Percentiles rank a stretch among this genome's conserved stretches.
Conservation (phyloP, 2,888 invertebrate genomes). For the Philonicus albiceps region DNA sequence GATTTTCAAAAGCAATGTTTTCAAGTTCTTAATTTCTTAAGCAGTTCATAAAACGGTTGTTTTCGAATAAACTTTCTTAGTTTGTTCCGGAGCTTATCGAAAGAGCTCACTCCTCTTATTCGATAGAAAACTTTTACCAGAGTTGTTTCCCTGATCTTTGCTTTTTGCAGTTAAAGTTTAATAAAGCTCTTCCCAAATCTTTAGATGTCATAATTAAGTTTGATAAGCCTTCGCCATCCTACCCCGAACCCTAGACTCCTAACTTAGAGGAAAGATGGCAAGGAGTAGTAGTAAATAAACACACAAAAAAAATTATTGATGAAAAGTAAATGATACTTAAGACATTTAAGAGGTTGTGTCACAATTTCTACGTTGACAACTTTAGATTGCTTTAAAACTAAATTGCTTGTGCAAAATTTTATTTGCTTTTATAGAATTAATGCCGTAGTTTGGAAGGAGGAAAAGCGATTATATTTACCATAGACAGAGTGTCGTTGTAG, state of each 20-base stretch:
- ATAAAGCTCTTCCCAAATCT: not conserved
- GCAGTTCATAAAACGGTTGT: not conserved
- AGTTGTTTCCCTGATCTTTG: not conserved
- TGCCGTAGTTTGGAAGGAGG: not conserved
- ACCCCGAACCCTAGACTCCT: not conserved
- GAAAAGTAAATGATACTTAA: not conserved
- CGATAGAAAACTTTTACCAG: not conserved
- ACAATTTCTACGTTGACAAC: not conserved
- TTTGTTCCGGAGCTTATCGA: not conserved
- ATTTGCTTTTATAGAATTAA: not conserved
- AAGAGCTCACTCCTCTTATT: not conserved
- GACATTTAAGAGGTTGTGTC: not conserved
- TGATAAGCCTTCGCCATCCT: not conserved
- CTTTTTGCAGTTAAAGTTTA: not conserved
- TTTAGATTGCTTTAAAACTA: not conserved
- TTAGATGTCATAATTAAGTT: constrained; percentile 8
- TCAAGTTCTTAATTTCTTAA: not conserved
- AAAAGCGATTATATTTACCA: not conserved
- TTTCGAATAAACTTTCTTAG: not conserved
- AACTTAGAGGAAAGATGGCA: not conserved
- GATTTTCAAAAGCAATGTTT: not conserved
- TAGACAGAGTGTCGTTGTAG: not conserved
- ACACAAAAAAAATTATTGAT: not conserved
- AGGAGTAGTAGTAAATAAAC: not conserved
- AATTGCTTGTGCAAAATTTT: not conserved